These are phyloP conservation scores for Adelphocoris suturalis DNA, from an alignment of 2,888 invertebrate species.

Conservation along the genomic window DNA sequence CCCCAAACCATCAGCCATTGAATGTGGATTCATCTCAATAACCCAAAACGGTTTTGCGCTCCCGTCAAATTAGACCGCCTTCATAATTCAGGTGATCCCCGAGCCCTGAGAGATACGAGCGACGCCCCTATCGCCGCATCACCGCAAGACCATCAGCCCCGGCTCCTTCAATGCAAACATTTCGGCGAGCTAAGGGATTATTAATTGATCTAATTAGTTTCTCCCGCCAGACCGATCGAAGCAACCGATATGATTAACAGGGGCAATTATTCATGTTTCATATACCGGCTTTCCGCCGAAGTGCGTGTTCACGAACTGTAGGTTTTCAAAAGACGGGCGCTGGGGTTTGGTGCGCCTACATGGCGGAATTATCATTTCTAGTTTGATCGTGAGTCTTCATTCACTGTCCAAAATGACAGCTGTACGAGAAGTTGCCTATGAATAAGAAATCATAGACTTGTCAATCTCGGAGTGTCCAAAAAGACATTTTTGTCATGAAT, in stretches of 20 bases:
- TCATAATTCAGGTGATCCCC: not conserved
- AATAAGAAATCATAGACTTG: too few relatives aligned
- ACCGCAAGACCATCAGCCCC: not conserved
- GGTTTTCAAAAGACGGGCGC: not conserved
- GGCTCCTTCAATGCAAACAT: conserved; percentile 5
- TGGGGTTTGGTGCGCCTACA: too few relatives aligned
- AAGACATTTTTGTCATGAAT: too few relatives aligned
- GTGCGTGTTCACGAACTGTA: not conserved
- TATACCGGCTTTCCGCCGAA: not conserved
- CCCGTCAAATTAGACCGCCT: conserved; percentile 14
- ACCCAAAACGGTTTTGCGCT: not conserved
- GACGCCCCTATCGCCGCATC: not conserved
- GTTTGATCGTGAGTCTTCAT: too few relatives aligned
- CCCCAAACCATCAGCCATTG: not conserved
- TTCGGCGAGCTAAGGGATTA: conserved; percentile 19
- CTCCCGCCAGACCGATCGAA: not conserved
- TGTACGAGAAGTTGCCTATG: too few relatives aligned
- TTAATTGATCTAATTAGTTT: conserved; percentile 27
- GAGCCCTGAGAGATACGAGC: not conserved
- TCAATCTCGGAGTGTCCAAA: too few relatives aligned
- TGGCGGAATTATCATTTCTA: too few relatives aligned
- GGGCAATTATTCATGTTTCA: conserved; percentile 23
- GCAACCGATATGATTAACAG: conserved; percentile 5
- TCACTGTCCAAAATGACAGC: too few relatives aligned
- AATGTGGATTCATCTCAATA: not conserved